Evolutionary conservation across 2,113 vertebrate genomes (phyloP), one percentile per base, ranked within the genome.

Genomic region (Panthera uncia): DNA sequence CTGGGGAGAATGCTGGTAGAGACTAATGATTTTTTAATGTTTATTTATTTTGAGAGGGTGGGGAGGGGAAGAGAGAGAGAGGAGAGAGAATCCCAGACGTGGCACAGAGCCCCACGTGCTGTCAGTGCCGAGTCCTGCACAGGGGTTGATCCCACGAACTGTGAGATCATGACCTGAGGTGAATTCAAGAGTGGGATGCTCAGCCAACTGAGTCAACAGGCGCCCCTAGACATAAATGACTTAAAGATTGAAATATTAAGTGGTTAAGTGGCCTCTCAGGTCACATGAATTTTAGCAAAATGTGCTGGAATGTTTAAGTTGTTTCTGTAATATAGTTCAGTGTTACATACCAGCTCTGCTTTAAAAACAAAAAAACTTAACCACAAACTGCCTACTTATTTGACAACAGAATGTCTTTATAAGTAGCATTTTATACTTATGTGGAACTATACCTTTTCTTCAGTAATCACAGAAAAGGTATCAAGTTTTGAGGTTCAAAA

Each of bases 401-500:
- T 94, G 63, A 66, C 66, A 8, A 55, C 61, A 68, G 65, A 89
- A 27, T 86, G 2, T 84, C 27, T 50, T 93, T 76, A 12, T 66
- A 91, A 71, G 63, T 89, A 61, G 29, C 61, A 41, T 97, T 93
- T 96, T 96, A 15, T 95, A 76, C 4, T 45, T 91, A 50, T n/a
- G 4, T 85, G 48, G 52, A 88, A 12, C 68, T 69, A 5, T 4
- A 36, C 15, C 12, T 96, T 98, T 95, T 89, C 69, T 69, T 91
- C 33, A 55, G 23, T n/a, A 68, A 79, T 89, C 91, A 86, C 31
- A 96, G 74, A 66, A 95, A 96, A 89, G 21, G 36, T 96, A 13
- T 79, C 57, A 52, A 29, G 23, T 97, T 96, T 97, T 92, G 27
- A 50, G 80, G 38, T 84, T 97, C 25, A 91, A 33, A 80, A 94